phyloP scores from a whole-genome alignment of 2,113 vertebrate species.

The Psettodes erumei region DNA sequence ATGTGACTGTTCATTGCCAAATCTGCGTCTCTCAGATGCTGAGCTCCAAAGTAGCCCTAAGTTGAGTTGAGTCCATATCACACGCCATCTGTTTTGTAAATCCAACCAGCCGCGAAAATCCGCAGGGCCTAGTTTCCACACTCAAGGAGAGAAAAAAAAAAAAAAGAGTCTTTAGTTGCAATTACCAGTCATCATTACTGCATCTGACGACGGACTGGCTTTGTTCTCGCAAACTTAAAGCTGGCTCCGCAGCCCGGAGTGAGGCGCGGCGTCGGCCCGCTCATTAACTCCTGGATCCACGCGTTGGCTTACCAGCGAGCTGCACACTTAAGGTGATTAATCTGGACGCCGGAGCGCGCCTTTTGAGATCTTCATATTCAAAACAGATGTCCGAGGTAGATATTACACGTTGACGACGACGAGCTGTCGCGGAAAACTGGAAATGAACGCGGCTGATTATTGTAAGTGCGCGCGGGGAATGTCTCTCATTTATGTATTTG shows the following conservation, averaged over 20 bases:
- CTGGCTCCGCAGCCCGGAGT: conserved; percentile 14
- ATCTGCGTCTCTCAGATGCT: conserved; percentile 58
- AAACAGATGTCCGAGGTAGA: not conserved
- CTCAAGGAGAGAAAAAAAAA: conserved; percentile 23
- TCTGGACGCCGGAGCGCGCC: conserved; percentile 8
- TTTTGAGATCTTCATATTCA: not conserved
- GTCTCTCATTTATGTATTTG: conserved; percentile 34
- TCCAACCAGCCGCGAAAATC: conserved; percentile 53
- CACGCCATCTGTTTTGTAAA: conserved; percentile 70
- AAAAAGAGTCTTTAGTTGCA: conserved; percentile 26
- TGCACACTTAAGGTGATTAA: conserved; percentile 20
- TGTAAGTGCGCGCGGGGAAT: not conserved
- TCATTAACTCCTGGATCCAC: conserved; percentile 34
- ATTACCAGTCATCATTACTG: conserved; percentile 39
- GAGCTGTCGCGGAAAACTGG: not conserved
- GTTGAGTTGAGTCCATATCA: conserved; percentile 64
- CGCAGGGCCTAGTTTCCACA: conserved; percentile 16
- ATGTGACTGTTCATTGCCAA: conserved; percentile 61
- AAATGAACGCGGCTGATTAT: conserved; percentile 24
- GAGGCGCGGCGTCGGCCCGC: not conserved
- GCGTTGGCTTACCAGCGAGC: conserved; percentile 26
- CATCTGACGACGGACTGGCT: conserved; percentile 22
- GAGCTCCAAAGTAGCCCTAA: conserved; percentile 64
- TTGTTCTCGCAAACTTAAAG: conserved; percentile 24
- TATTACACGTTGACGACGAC: not conserved